Base-by-base conservation (phyloP, 2,113 vertebrate genomes). In the Stegostoma tigrinum region DNA sequence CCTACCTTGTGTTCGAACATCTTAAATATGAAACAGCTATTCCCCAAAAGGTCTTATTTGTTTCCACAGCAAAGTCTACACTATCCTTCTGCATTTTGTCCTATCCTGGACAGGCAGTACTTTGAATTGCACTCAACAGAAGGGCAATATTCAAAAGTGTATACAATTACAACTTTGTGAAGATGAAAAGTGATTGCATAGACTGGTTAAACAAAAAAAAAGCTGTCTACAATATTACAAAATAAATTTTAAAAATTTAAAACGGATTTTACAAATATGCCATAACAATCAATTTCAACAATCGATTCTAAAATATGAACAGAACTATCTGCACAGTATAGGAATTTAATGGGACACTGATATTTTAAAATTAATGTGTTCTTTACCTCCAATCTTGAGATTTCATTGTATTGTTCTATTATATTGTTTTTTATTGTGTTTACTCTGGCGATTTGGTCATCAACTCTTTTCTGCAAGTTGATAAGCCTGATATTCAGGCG, bases 331-430 rank as follows among this genome's bases (percentile, higher is more conserved):
- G 19, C 3, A 83, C 42, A 45, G 38, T n/a, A 21, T 6, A 45
- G 17, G 38, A 83, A 83, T 83, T 42, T 42, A 83, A 19, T 83
- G 78, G 8, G 38, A 34, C n/a, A 83, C 14, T 42, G n/a, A 83
- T 19, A 83, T 83, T 3, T 42, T 83, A 80, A 42, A 80, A 17
- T n/a, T 38, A 45, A 19, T 95, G 14, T 21, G 3, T 23, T 48
- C 24, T 10, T 95, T 95, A 95, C 94, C 68, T 95, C 94, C 45
- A 95, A 3, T 72, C 45, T 70, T 45, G 94, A 27, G 45, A 95
- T 52, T 24, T 95, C 45, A 19, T 6, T 72, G 67, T 34, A 95
- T 52, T 95, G 94, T 52, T 52, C 24, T 5, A 95, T 30, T 30
- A 95, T 75, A 17, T 4, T 52, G 1, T 4, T 48, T 95, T 70